Evolutionary conservation across 2,888 invertebrate species (phyloP).

Genomic region (Prenolepis imparis): DNA sequence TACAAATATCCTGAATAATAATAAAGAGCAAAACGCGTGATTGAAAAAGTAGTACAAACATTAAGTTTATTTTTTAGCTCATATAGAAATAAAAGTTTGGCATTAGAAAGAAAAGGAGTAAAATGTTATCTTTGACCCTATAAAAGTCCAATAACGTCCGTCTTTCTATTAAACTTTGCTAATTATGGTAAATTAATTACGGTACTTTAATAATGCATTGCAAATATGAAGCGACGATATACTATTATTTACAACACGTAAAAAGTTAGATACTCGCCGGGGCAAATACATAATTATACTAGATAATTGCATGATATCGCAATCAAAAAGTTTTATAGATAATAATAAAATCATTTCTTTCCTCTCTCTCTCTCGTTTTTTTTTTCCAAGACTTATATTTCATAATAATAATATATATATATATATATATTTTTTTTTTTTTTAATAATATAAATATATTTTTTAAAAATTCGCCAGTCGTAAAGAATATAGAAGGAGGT

Average conservation of each 20-base stretch:
- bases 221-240: background rate
- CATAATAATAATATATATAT: background rate
- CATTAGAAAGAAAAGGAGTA: background rate
- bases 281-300: slow-evolving; percentile 7
- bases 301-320: background rate
- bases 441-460: too few species aligned
- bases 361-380: background rate
- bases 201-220: background rate
- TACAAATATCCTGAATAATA: slow-evolving; percentile 15
- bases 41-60: background rate
- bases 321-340: slow-evolving; percentile 1
- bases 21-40: background rate
- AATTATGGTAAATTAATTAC: background rate
- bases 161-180: background rate
- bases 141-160: background rate
- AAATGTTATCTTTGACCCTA: background rate
- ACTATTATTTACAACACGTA: background rate
- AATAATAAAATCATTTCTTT: background rate
- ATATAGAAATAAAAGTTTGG: background rate
- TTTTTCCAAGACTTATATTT: too few species aligned
- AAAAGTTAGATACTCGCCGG: background rate
- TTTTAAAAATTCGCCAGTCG: too few species aligned
- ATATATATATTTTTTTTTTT: too few species aligned
- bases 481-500: too few species aligned
- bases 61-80: slow-evolving; percentile 8